A percentile compares a stretch with the other conserved stretches of the same genome.
phyloP scores from a whole-genome alignment of 2,113 vertebrate species.

The Tautogolabrus adspersus region DNA sequence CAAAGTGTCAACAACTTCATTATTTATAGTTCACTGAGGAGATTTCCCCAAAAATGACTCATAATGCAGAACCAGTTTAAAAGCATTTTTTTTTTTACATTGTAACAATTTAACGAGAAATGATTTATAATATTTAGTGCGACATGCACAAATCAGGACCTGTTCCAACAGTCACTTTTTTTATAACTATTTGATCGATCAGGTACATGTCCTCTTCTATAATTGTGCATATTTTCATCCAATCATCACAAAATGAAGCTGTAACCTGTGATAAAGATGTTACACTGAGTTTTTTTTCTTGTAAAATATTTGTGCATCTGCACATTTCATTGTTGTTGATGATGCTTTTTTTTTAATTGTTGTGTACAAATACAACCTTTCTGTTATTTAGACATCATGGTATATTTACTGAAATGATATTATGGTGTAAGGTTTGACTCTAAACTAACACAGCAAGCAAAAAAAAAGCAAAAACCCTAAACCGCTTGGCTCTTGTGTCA shows the following conservation, averaged over 20 bases:
- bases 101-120: neutral
- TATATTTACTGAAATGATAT: neutral
- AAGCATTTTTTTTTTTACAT: neutral
- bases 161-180: neutral
- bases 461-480: neutral
- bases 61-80: conserved; percentile 20
- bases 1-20: neutral
- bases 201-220: neutral
- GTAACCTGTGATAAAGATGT: neutral
- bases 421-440: neutral
- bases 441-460: neutral
- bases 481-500: neutral
- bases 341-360: neutral
- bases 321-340: too few relatives aligned
- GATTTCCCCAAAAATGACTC: neutral
- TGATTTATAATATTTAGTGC: conserved; percentile 6
- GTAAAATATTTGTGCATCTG: too few relatives aligned
- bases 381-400: too few relatives aligned
- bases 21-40: neutral
- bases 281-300: neutral
- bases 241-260: neutral
- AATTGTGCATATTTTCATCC: neutral
- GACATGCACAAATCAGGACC: conserved; percentile 8
- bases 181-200: neutral
- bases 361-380: neutral